Evolutionary conservation across 2,113 vertebrate species (phyloP), one percentile per base, ranked within the genome.

Genomic region (Cephalopholis sonnerati): DNA sequence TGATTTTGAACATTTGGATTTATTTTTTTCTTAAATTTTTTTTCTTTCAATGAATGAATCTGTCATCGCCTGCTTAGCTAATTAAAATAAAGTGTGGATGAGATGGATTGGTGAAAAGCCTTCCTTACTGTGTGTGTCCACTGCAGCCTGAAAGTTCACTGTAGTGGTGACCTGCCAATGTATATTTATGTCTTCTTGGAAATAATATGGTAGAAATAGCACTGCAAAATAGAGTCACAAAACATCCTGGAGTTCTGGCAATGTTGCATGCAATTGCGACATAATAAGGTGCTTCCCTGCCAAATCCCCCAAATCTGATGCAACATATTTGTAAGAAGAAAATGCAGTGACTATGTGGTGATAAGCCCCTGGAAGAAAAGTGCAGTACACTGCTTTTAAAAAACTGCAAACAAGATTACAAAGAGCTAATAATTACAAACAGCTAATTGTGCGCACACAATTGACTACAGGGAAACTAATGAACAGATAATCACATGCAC

Each of bases 401-500:
- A 53, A 44, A 70, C 39, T n/a, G 16, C 53, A 66, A 54, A 66
- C 72, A 72, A 48, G 57, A 71, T 51, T 32, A 72, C 67, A 50
- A 57, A 58, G 10, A 46, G 27, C 51, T 5, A 64, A 81, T 41
- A 86, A 86, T 81, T 67, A 72, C 61, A 77, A 68, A 57, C 44
- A 25, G 68, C 63, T 78, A 73, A 88, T 83, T 68, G 70, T n/a
- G 44, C 32, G 59, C 67, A 67, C 54, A 73, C 58, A 74, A 66
- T 20, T 55, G 36, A 72, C 36, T 39, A 66, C 62, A 89, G 32
- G 44, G 16, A 73, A 62, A 74, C 39, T 75, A 85, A 85, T 73
- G 69, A 81, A 81, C 81, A 78, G 67, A 89, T 76, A 80, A 86
- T 75, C 62, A 83, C 76, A 70, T 17, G 24, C 73, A 63, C 50